Evolutionary conservation across 2,888 invertebrate genomes (phyloP), one percentile per base, ranked within the genome.

Genomic region (Cosmopolites sordidus): DNA sequence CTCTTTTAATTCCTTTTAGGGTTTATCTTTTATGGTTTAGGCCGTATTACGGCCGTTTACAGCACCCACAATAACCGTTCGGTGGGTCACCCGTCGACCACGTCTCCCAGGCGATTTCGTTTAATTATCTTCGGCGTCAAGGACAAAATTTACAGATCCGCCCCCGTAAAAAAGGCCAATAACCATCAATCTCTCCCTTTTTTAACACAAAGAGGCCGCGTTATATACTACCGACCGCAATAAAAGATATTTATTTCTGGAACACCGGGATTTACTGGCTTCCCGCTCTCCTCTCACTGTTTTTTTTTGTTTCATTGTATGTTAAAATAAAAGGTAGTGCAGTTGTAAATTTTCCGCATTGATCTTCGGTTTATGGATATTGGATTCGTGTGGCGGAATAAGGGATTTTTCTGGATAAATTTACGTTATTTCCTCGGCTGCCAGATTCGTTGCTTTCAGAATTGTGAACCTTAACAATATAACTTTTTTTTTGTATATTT

Each of bases 211-310:
- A 22, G 22, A 22, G 22, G 22, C 22, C 22, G 22, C 22, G 22
- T 43, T 48, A 48, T 48, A 48, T 43, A 48, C 48, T 48, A 43
- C 43, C 48, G 37, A 48, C 51, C 48, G 53, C 46, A 51, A 51
- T 51, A 51, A 51, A 51, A 41, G 42, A 33, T 41, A 51, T 51
- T 51, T 51, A 51, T 51, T 40, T 46, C 43, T 46, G 15, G 51
- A 51, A 51, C 45, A 46, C 41, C 42, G 40, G 18, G 51, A 45
- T 45, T 51, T 51, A 46, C 27, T 51, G 22, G 40, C 40, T 50
- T 43, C 44, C 22, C 18, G 30, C 41, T 48, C 14, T 37, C 14
- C 37, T 37, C 37, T 11, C 37, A 6, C 37, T n/a, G 37, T n/a
- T n/a, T n/a, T 37, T 37, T 11, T 11, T n/a, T 37, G 37, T 22